Evolutionary conservation across 1,140 invertebrate genomes (phyloP).

Genomic region (Drosophila ananassae): DNA sequence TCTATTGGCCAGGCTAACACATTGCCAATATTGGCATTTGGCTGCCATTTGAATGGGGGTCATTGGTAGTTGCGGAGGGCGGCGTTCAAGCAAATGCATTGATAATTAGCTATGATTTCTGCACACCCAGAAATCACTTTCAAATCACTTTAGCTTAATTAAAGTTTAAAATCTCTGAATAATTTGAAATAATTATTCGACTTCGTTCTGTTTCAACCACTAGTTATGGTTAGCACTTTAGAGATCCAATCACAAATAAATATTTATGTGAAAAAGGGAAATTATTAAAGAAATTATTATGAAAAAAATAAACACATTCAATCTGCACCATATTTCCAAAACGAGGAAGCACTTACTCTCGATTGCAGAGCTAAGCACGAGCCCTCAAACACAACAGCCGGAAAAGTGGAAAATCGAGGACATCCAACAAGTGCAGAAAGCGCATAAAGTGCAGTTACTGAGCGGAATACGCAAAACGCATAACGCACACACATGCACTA

Average conservation of each 20-base stretch:
- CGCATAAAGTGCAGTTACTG: conserved; percentile 34
- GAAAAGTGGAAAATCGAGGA: conserved; percentile 46
- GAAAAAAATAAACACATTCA: background rate
- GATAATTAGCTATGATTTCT: conserved; percentile 7
- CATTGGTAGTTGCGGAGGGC: conserved; percentile 17
- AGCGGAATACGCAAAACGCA: conserved; percentile 7
- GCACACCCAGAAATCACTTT: background rate
- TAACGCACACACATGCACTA: conserved; percentile 6
- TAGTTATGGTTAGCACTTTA: background rate
- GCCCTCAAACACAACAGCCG: conserved; percentile 34
- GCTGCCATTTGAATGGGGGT: conserved; percentile 15
- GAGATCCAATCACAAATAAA: background rate
- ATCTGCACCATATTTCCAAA: conserved; percentile 1
- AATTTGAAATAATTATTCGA: background rate
- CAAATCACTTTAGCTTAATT: background rate
- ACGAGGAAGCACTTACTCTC: conserved; percentile 25
- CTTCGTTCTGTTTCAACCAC: too few species aligned
- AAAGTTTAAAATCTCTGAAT: background rate
- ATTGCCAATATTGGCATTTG: conserved; percentile 22
- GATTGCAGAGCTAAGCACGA: conserved; percentile 24
- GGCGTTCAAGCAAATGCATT: conserved; percentile 4
- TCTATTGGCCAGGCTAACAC: background rate
- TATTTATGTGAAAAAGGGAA: background rate
- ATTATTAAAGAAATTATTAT: background rate
- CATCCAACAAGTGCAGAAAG: conserved; percentile 35